Evolutionary conservation across 2,888 invertebrate species (phyloP), one percentile per base, ranked within the genome.

Genomic region (Elmis aenea): DNA sequence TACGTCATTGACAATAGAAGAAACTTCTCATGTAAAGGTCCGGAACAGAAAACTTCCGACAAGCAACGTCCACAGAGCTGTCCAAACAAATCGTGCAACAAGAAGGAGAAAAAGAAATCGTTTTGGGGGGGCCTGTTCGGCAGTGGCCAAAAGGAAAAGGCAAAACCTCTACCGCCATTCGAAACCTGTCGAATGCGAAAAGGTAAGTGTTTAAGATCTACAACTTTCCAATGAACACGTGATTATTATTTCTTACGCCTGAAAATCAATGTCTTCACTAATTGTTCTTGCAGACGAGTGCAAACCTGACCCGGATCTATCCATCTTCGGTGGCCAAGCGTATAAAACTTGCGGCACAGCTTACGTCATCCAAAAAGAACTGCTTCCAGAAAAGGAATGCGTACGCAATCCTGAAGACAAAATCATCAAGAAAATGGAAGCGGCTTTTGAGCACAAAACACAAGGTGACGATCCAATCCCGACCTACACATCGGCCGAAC

Each of bases 311-410:
- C 62, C 61, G 2, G 59, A 61, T 36, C 32, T 62, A 3, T 49
- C 48, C 23, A 10, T 45, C 5, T 49, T 58, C 26, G 61, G 54
- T 0, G 65, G 62, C 5, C 34, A 50, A 11, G 49, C 53, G 1
- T 64, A 52, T 44, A 45, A 50, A 35, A 64, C 64, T 0, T 61
- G 59, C 26, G 65, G 64, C n/a, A 9, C 50, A 0, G 62, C 63
- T 1, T 65, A 59, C 35, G 34, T 66, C 9, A 37, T 67, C 11
- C 61, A 63, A 42, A 58, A 57, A 26, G 57, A 59, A 13, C 35
- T 35, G 3, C 25, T 50, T 3, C 50, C 52, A 2, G 26, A 29
- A 2, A 28, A 41, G 3, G 12, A 16, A 8, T 32, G 12, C 0
- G 36, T 26, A 3, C 15, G 35, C 1, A 22, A 37, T 3, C 50